Evolutionary conservation across 2,797 vertebrate species (phyloP).

Genomic region (Echiichthys vipera): DNA sequence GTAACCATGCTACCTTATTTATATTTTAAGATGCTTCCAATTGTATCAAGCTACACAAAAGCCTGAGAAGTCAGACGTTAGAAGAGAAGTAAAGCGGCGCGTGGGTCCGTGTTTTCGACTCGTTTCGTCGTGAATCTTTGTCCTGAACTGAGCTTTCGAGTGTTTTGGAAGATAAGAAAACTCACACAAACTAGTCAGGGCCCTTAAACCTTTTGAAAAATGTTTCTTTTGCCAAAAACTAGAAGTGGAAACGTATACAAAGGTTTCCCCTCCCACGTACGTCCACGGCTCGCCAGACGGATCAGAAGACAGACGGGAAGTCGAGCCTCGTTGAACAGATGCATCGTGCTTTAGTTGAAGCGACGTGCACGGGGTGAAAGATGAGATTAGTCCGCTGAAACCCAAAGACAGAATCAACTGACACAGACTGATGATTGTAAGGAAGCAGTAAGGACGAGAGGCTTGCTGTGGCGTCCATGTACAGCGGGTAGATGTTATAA

Average conservation of each 20-base stretch:
- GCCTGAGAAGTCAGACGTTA: no score
- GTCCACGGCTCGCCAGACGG: conserved; percentile 25
- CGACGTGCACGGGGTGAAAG: conserved; percentile 8
- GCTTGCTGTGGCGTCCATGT: conserved; percentile 8
- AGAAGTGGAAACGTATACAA: conserved; percentile 38
- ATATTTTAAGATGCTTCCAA: no score
- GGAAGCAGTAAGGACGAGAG: not conserved
- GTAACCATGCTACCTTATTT: no score
- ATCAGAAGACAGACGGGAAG: conserved; percentile 14
- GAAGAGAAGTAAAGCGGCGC: no score
- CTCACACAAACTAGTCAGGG: conserved; percentile 28
- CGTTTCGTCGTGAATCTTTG: no score
- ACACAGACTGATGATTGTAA: not conserved
- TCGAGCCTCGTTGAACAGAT: conserved; percentile 34
- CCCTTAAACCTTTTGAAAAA: conserved; percentile 27
- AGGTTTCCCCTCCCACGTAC: conserved; percentile 45
- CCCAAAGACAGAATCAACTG: conserved; percentile 28
- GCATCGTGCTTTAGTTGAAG: conserved; percentile 29
- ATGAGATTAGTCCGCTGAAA: conserved; percentile 41
- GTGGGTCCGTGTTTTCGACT: no score
- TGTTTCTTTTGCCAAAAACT: conserved; percentile 48
- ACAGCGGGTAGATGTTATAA: conserved; percentile 3
- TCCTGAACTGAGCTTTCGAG: no score
- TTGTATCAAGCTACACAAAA: no score
- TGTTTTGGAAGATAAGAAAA: conserved; percentile 27